phyloP scores from a whole-genome alignment of 1,140 invertebrate species.

The Leptinotarsa lineolata region DNA sequence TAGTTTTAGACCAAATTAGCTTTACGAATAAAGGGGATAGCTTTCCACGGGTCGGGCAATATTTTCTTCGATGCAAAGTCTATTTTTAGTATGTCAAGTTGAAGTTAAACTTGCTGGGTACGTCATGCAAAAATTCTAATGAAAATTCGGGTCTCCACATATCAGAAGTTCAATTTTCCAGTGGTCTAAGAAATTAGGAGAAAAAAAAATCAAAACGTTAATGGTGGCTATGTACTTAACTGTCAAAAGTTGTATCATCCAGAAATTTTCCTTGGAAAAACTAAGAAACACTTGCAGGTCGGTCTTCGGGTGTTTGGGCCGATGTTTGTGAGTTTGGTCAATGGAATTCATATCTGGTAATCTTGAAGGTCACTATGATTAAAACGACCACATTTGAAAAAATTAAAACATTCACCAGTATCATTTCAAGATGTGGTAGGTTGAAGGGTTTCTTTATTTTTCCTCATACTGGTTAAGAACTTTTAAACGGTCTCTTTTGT shows the following conservation, averaged over 20 bases:
- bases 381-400: too few species aligned
- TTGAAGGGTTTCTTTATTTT: too few species aligned
- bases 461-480: too few species aligned
- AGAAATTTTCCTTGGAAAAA: conserved; percentile 7
- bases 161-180: neutral
- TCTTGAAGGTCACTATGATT: too few species aligned
- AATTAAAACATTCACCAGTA: too few species aligned
- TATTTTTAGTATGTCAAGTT: neutral
- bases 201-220: neutral
- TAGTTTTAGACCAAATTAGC: conserved; percentile 1
- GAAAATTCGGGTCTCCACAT: neutral
- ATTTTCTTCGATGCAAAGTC: neutral
- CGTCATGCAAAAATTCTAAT: neutral
- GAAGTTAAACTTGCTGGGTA: neutral
- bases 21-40: neutral
- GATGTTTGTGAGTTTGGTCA: too few species aligned
- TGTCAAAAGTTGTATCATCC: conserved; percentile 8
- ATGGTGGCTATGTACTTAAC: conserved; percentile 8
- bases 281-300: neutral
- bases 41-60: neutral
- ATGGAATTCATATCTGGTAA: too few species aligned
- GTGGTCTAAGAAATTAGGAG: neutral
- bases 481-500: too few species aligned
- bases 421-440: too few species aligned
- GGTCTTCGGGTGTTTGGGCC: too few species aligned